A percentile compares a stretch with the other conserved stretches of the same genome.
These are phyloP conservation scores for Heliconius hewitsoni DNA, from an alignment of 1,140 invertebrate species.

Conservation along the genomic window DNA sequence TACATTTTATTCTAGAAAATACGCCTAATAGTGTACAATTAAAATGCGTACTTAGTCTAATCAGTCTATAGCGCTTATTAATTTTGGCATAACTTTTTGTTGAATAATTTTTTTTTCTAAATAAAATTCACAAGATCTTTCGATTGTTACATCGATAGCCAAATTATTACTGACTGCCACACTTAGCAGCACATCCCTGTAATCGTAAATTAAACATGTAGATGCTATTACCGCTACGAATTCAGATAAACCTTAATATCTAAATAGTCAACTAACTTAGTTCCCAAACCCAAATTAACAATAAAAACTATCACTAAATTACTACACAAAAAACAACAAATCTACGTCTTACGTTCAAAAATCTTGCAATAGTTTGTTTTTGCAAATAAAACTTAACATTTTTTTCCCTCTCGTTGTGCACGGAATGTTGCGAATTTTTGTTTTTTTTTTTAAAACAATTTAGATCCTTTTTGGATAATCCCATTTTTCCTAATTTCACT, in stretches of 20 bases:
- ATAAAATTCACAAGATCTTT: constrained; percentile 65
- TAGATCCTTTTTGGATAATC: constrained; percentile 52
- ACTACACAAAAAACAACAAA: constrained; percentile 79
- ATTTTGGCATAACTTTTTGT: constrained; percentile 71
- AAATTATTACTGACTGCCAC: constrained; percentile 66
- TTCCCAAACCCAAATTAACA: constrained; percentile 80
- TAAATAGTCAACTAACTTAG: constrained; percentile 78
- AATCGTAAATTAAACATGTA: constrained; percentile 75
- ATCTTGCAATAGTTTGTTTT: constrained; percentile 55
- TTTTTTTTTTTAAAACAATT: constrained; percentile 47
- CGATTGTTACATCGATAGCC: constrained; percentile 47
- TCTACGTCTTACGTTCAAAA: constrained; percentile 62
- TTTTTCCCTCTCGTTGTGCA: constrained; percentile 45
- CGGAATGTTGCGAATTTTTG: constrained; percentile 76
- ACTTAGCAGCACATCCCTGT: constrained; percentile 78
- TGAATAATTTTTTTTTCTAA: constrained; percentile 54
- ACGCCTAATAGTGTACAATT: constrained; percentile 80
- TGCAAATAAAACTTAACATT: constrained; percentile 80
- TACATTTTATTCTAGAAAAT: constrained; percentile 79
- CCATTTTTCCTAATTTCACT: constrained; percentile 56
- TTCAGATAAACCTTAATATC: constrained; percentile 77
- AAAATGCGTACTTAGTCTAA: constrained; percentile 79
- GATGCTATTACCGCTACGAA: constrained; percentile 74
- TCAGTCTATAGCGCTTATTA: constrained; percentile 81
- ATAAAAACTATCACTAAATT: constrained; percentile 76